Evolutionary conservation across 1,140 invertebrate species (phyloP), one percentile per base, ranked within the genome.

Genomic region (Heterodera carotae): DNA sequence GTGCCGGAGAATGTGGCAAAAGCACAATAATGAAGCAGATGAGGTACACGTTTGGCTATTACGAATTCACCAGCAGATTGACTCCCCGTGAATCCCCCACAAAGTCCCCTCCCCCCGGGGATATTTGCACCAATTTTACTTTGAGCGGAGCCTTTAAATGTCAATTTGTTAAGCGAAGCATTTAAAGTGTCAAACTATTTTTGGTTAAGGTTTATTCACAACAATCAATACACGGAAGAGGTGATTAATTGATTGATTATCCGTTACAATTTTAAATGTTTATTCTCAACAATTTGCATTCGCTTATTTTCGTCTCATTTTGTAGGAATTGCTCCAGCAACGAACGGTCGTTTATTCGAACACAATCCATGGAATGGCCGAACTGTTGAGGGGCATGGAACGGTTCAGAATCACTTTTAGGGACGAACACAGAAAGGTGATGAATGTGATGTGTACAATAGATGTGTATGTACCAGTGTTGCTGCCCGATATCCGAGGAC

Each of bases 21-120:
- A 84, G 82, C 77, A 83, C 82, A 1, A 80, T 83, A 18, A 53
- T 83, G 69, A 83, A 83, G 60, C 82, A 83, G 39, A 83, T 83
- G 80, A 75, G 78, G 82, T 84, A 39, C 39, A 43, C 39, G 7
- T 43, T 43, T n/a, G n/a, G n/a, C n/a, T n/a, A n/a, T n/a, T n/a
- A n/a, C n/a, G n/a, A n/a, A n/a, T n/a, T n/a, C n/a, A n/a, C n/a
- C n/a, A n/a, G n/a, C n/a, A n/a, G n/a, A n/a, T n/a, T n/a, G n/a
- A n/a, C n/a, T n/a, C n/a, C n/a, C n/a, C n/a, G n/a, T n/a, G n/a
- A n/a, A n/a, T n/a, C n/a, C n/a, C n/a, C n/a, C n/a, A n/a, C n/a
- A n/a, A n/a, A n/a, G n/a, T n/a, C n/a, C n/a, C n/a, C n/a, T n/a
- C n/a, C n/a, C n/a, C n/a, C n/a, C n/a, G n/a, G n/a, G n/a, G n/a